Percentiles rank a stretch among this genome's conserved stretches.
These are phyloP conservation scores for Bilobella aurantiaca DNA, from an alignment of 1,140 invertebrate species.

Conservation along the genomic window DNA sequence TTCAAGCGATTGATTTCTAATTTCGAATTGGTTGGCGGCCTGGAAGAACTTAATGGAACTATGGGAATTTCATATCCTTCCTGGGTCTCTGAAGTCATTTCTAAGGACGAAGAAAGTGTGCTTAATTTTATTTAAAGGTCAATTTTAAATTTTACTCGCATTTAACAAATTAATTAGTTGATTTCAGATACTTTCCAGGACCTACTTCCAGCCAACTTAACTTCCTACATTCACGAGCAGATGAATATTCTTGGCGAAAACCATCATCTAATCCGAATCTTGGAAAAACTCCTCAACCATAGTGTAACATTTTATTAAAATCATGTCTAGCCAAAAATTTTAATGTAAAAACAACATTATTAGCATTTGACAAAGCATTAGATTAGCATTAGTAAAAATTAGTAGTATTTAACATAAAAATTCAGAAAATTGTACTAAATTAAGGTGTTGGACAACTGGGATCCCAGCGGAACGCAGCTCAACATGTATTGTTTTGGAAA, in stretches of 20 bases:
- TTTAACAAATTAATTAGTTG: not conserved
- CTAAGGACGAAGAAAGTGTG: not conserved
- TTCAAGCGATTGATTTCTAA: constrained; percentile 1
- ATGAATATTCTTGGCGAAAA: constrained; percentile 5
- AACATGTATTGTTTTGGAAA: constrained; percentile 20
- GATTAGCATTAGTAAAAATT: too few relatives aligned
- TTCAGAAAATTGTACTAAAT: too few relatives aligned
- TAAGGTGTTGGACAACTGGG: constrained; percentile 6
- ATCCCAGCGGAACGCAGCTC: constrained; percentile 6
- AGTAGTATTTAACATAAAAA: too few relatives aligned
- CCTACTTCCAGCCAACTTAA: not conserved
- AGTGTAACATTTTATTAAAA: too few relatives aligned
- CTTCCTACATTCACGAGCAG: not conserved
- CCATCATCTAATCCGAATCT: constrained; percentile 7
- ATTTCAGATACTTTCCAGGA: constrained; percentile 2
- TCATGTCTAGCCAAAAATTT: not conserved
- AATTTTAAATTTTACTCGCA: not conserved
- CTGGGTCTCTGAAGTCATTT: not conserved
- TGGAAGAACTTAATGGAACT: not conserved
- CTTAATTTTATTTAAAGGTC: too few relatives aligned
- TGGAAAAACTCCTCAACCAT: constrained; percentile 14
- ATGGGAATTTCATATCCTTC: constrained; percentile 4
- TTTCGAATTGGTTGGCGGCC: not conserved
- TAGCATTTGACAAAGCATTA: not conserved
- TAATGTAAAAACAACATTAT: not conserved